Conservation (phyloP, 2,113 vertebrate species). For the Cyanoramphus novaezelandiae region DNA sequence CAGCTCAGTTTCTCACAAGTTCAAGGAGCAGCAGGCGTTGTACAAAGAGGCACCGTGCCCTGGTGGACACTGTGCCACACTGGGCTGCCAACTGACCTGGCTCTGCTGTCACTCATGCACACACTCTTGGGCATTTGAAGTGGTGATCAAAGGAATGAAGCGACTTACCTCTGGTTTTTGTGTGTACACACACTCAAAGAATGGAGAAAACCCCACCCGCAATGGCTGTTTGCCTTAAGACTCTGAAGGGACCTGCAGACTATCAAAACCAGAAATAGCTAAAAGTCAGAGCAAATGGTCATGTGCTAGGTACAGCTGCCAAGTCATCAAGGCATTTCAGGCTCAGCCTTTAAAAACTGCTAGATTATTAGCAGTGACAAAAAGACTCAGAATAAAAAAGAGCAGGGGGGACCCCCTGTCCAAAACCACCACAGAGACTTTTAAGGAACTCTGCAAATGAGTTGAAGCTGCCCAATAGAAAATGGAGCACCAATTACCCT, state of each 20-base stretch:
- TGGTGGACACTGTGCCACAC: background rate
- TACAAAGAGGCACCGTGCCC: background rate
- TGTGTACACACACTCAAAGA: background rate
- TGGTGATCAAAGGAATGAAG: background rate
- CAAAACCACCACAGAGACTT: background rate
- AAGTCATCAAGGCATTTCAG: background rate
- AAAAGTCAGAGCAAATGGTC: background rate
- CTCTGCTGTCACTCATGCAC: background rate
- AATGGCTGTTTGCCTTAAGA: background rate
- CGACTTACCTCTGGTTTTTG: background rate
- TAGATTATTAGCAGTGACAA: background rate
- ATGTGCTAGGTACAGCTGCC: background rate
- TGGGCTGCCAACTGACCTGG: background rate
- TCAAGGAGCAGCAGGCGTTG: background rate
- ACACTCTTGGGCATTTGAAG: background rate
- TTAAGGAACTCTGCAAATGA: background rate
- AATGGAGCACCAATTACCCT: background rate
- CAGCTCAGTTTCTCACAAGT: conserved; percentile 9
- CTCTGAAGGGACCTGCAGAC: background rate
- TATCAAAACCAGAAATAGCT: background rate
- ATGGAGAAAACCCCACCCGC: background rate
- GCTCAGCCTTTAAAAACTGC: background rate
- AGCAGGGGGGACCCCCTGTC: background rate
- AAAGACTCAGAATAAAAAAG: background rate
- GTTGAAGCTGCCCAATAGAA: background rate